Evolutionary conservation across 2,797 vertebrate species (phyloP).

Genomic region (Octomys mimax): DNA sequence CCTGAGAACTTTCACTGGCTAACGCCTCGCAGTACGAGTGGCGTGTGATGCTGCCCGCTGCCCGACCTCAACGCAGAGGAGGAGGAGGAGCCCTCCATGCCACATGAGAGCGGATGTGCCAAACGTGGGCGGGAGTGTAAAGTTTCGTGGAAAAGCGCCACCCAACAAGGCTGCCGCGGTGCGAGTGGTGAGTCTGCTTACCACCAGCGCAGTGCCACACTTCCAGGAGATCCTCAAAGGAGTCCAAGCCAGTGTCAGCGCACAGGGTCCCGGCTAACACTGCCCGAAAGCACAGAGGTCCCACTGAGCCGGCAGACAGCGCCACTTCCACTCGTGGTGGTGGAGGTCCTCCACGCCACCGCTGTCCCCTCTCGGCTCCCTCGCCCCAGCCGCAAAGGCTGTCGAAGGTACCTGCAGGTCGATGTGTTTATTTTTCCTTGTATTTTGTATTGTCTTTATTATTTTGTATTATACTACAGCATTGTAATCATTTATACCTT

Average conservation of each 20-base stretch:
- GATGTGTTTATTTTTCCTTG: background rate
- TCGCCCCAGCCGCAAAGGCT: background rate
- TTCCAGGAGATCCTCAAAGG: background rate
- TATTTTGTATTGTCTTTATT: background rate
- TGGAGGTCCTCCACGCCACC: fast-evolving
- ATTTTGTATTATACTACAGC: background rate
- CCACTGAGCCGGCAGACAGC: background rate
- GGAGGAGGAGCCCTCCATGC: background rate
- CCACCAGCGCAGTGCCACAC: too few relatives aligned
- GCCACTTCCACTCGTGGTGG: background rate
- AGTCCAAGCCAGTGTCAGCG: background rate
- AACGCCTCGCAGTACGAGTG: background rate
- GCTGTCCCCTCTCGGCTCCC: background rate
- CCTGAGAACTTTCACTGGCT: background rate
- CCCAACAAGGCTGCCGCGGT: too few relatives aligned
- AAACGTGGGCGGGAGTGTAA: background rate
- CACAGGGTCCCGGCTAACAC: background rate
- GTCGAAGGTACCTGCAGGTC: background rate
- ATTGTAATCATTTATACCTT: background rate
- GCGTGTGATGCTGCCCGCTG: background rate
- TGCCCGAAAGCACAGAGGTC: background rate
- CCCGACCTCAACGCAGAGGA: background rate
- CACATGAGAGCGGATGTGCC: background rate
- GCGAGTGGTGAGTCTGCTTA: too few relatives aligned
- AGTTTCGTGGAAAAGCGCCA: background rate